Evolutionary conservation across 2,888 invertebrate genomes (phyloP), one percentile per base, ranked within the genome.

Genomic region (Theretra japonica): DNA sequence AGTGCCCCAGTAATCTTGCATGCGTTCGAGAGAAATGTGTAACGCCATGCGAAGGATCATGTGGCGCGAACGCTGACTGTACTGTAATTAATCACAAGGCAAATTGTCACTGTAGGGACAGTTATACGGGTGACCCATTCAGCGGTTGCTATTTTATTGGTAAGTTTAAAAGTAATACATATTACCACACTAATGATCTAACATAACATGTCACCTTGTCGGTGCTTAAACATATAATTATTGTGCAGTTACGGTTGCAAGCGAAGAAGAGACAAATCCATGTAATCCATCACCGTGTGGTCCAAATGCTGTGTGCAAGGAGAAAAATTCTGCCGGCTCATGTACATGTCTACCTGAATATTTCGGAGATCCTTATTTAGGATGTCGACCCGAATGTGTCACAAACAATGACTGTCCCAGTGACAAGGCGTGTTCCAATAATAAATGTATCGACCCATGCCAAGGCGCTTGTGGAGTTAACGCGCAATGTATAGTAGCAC

Each of bases 261-360:
- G 96, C 85, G 96, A 96, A 85, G 96, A 95, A 78, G 96, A 96
- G 90, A 90, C 93, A 56, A 96, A 96, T 83, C 98, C 98, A 21
- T 98, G 98, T 86, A 96, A 97, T 87, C 97, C 97, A 53, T 97
- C 97, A 50, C 98, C 98, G 3, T 98, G 98, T 85, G 98, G 98
- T 48, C 96, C 97, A 17, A 98, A 98, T 88, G 96, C 98, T 17
- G 83, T 97, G 73, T 98, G 98, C 84, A 97, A 96, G 84, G 97
- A 97, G 89, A 95, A 96, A 79, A 97, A 97, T 86, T 97, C 96
- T 50, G 97, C 97, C 23, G 98, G 97, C 69, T 97, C 98, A 23
- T 98, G 98, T 85, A 95, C 96, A 19, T 98, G 98, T 85, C 89
- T 97, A 72, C 96, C 97, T 17, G 97, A 97, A 85, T 98, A 97